Base-by-base conservation (phyloP, 2,888 invertebrate genomes). In the Drosophila neonasuta region DNA sequence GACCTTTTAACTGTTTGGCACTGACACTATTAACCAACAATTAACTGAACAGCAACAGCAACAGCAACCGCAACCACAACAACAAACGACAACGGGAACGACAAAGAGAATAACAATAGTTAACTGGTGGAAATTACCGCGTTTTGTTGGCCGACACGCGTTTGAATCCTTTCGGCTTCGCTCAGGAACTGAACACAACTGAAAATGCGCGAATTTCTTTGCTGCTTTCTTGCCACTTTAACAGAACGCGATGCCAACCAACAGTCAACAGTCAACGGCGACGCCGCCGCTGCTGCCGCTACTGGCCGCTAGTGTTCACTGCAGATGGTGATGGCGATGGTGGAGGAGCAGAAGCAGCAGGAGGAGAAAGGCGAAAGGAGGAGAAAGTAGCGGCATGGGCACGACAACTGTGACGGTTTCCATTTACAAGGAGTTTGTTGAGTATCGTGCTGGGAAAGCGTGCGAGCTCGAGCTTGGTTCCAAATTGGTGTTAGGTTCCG, bases 161-260 rank as follows among this genome's bases (percentile, higher is more conserved):
- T 89, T 87, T 78, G 88, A 89, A 87, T 89, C 90, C 89, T 89
- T 89, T 89, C 89, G 87, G 88, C 86, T 88, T 83, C 85, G 83
- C 78, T 83, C 81, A 85, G 87, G 88, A 87, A 90, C 90, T 90
- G 79, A 90, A 74, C 83, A 82, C 78, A 78, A 83, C 79, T 79
- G 74, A 80, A 86, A 85, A 76, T 86, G 80, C 80, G 87, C 86
- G 83, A 88, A 87, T 88, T 85, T 80, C 88, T 85, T 80, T 72
- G 79, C 71, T 63, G 65, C 80, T 71, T 68, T 74, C 77, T 70
- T 77, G 79, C 71, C 83, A 74, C 80, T 80, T 80, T 82, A 79
- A 82, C 71, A 66, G 52, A 66, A 73, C 60, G 52, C 59, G 46
- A 42, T 42, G 52, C 54, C 44, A 54, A 30, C 54, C 49, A 54